Evolutionary conservation across 2,113 vertebrate genomes (phyloP), one percentile per base, ranked within the genome.

Genomic region (Artemisiospiza belli): DNA sequence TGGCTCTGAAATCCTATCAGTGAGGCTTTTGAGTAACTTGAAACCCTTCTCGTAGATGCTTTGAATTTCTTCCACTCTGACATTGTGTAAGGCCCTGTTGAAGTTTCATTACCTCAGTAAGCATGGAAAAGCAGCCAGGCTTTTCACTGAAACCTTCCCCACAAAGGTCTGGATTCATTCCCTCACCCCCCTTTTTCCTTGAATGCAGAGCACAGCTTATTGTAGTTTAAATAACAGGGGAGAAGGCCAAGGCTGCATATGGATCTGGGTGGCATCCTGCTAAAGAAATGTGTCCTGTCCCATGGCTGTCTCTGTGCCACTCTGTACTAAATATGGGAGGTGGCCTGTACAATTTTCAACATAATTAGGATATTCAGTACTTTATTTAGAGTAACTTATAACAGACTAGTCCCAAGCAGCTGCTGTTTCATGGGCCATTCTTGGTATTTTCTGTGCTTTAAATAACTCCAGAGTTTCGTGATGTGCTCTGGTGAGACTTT

Each of bases 41-140:
- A 89, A 87, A 91, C 93, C 83, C 86, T 77, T 55, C 68, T 94
- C 80, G 70, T 83, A 87, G 92, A 87, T 81, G 70, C 78, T 96
- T 91, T 46, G 82, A 80, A 97, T 97, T 97, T 95, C 95, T 97
- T 97, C 93, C 95, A 41, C 52, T 88, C 84, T 83, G 96, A 93
- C 92, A 96, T 81, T 94, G 90, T 95, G 88, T 92, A 82, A 89
- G 86, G 35, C 58, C 54, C 68, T 87, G 94, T 93, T 87, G 94
- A 90, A 75, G 77, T 90, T 79, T 95, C 87, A 94, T 97, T 96
- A 94, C 96, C 92, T 97, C 97, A 94, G 81, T 92, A 78, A 87
- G 96, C 96, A 63, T 89, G 52, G 89, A 89, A 81, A 77, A 84
- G 87, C 80, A 72, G 95, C 83, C 92, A 88, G 82, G 39, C 72